Evolutionary conservation across 2,888 invertebrate genomes (phyloP).

Genomic region (Tanypteryx hageni): DNA sequence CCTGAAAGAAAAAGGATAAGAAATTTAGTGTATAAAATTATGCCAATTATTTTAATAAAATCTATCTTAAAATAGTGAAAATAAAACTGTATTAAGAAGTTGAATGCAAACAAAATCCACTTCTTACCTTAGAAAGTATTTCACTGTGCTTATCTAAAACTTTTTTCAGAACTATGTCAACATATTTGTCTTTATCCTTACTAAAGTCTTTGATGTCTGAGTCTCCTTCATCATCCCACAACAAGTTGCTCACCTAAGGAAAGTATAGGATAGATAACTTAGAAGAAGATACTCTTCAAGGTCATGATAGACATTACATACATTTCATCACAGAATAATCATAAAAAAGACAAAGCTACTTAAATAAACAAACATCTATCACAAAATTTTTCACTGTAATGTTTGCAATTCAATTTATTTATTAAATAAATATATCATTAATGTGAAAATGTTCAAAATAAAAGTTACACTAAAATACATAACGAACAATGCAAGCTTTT

Average conservation of each 20-base stretch:
- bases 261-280: background rate
- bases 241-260: slow-evolving; percentile 84
- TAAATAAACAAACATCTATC: no score
- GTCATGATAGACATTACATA: no score
- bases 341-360: no score
- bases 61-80: slow-evolving; percentile 54
- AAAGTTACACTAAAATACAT: no score
- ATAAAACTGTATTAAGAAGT: slow-evolving; percentile 75
- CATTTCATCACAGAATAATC: no score
- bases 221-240: slow-evolving; percentile 93
- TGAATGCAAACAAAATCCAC: slow-evolving; percentile 52
- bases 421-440: no score
- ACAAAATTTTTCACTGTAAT: no score
- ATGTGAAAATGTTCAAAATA: no score
- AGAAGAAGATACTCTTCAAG: background rate
- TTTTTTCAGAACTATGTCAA: slow-evolving; percentile 89
- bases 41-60: slow-evolving; percentile 23
- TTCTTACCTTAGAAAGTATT: slow-evolving; percentile 76
- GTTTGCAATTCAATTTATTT: no score
- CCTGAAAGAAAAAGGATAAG: slow-evolving; percentile 72
- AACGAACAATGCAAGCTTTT: no score
- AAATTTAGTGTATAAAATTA: slow-evolving; percentile 3
- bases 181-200: slow-evolving; percentile 83
- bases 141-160: slow-evolving; percentile 76
- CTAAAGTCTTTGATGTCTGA: slow-evolving; percentile 85